These are phyloP conservation scores for Anoplius nigerrimus DNA, from an alignment of 2,888 invertebrate species.

Conservation along the genomic window DNA sequence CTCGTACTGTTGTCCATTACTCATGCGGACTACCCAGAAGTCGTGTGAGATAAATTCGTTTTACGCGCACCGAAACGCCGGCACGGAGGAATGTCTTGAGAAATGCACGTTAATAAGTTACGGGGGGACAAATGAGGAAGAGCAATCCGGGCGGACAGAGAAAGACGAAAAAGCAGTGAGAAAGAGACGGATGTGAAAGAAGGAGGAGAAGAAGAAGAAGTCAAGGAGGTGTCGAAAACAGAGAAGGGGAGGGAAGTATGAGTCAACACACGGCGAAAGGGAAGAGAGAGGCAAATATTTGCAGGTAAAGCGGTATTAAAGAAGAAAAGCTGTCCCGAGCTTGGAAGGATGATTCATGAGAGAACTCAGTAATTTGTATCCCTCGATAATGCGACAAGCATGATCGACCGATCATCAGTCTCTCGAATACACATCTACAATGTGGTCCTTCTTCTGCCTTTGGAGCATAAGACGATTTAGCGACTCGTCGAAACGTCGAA, in stretches of 20 bases:
- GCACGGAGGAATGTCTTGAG: constrained; percentile 45
- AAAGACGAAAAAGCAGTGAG: no score
- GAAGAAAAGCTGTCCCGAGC: neutral
- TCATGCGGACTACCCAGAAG: constrained; percentile 17
- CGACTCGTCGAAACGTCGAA: constrained; percentile 26
- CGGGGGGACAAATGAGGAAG: constrained; percentile 1
- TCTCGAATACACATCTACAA: no score
- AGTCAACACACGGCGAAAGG: neutral
- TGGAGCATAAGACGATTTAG: no score
- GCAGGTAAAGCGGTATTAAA: no score
- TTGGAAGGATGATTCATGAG: neutral
- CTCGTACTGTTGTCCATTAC: neutral
- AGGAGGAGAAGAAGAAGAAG: neutral
- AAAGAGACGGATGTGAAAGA: constrained; percentile 1
- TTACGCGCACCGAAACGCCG: constrained; percentile 30
- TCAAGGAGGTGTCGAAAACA: neutral
- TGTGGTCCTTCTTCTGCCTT: no score
- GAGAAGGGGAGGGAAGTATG: neutral
- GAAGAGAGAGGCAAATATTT: neutral
- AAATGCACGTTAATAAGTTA: constrained; percentile 29
- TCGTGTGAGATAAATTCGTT: constrained; percentile 34
- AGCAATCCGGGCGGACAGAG: constrained; percentile 9
- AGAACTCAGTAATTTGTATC: neutral
- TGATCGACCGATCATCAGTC: neutral
- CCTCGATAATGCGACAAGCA: neutral